Evolutionary conservation across 2,113 vertebrate genomes (phyloP), one percentile per base, ranked within the genome.

Genomic region (Paradoxurus hermaphroditus): DNA sequence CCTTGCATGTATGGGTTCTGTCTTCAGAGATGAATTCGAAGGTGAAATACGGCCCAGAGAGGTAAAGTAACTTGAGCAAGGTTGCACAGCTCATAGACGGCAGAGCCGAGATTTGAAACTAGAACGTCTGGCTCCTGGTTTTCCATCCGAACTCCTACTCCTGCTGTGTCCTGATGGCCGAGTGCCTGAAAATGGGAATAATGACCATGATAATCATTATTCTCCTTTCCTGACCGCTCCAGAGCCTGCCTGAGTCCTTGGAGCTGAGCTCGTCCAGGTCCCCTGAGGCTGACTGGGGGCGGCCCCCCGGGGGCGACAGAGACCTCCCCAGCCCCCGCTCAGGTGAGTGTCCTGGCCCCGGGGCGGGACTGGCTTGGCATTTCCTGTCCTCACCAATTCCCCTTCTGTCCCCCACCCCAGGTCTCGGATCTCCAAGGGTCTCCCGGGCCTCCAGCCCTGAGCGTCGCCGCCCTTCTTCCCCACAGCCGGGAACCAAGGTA

Each of bases 161-260:
- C 1, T 23, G 34, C 29, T 77, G 27, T 75, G 29, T 83, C 78
- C 70, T 13, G 7, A 5, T 49, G 56, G 83, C 19, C 65, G 11
- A n/a, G 0, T 31, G 51, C 46, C 77, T 86, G 63, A 49, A 36
- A 27, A 67, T 25, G 41, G 34, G 46, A 12, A 27, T 44, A 3
- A 70, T 27, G 4, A 46, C 2, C 2, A 77, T 25, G 34, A 23
- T n/a, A 4, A 51, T 46, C n/a, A 14, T 70, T 7, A 27, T 16
- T 39, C 14, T 23, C 46, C 23, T 79, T 68, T 25, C 31, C 36
- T 2, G 23, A 25, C 62, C 78, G 68, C 7, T n/a, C 14, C 84
- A 98, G 98, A 98, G 96, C 82, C 90, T 97, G 75, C 51, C 87
- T 0, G 98, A 98, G 63, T 98, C 97, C n/a, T 41, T 97, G 92